Evolutionary conservation across 2,113 vertebrate species (phyloP).

Genomic region (Melanerpes aurifrons): DNA sequence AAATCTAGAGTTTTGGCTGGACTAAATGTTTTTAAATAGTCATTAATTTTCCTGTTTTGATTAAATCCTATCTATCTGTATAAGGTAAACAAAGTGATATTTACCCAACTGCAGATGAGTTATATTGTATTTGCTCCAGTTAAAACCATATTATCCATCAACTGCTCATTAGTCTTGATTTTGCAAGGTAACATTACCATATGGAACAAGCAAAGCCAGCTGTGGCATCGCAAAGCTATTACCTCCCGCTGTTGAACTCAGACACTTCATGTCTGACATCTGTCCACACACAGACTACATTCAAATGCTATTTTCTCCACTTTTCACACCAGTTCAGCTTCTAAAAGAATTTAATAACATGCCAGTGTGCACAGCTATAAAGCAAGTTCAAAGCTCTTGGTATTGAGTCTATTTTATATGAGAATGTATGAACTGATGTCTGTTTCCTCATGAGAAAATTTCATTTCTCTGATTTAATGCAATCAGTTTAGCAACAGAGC

Average conservation of each 20-base stretch:
- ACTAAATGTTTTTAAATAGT: not conserved
- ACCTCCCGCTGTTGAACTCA: slow-evolving; percentile 5
- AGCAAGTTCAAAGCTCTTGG: not conserved
- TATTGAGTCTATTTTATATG: not conserved
- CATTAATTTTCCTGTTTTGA: not conserved
- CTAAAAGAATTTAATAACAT: not conserved
- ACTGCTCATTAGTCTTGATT: not conserved
- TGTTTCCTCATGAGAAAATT: not conserved
- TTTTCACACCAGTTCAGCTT: not conserved
- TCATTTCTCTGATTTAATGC: not conserved
- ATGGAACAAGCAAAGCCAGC: not conserved
- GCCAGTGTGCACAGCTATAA: not conserved
- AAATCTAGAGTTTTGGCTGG: not conserved
- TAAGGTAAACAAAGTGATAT: not conserved
- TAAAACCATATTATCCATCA: not conserved
- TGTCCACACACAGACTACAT: not conserved
- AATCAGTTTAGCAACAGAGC: not conserved
- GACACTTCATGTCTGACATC: not conserved
- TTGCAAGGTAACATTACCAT: not conserved
- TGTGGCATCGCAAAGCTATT: not conserved
- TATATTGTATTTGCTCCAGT: not conserved
- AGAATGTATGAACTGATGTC: not conserved
- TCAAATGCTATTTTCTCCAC: not conserved
- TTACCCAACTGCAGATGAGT: not conserved
- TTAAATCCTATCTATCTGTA: not conserved